Conservation (phyloP, 2,797 vertebrate species). For the Potorous gilbertii region DNA sequence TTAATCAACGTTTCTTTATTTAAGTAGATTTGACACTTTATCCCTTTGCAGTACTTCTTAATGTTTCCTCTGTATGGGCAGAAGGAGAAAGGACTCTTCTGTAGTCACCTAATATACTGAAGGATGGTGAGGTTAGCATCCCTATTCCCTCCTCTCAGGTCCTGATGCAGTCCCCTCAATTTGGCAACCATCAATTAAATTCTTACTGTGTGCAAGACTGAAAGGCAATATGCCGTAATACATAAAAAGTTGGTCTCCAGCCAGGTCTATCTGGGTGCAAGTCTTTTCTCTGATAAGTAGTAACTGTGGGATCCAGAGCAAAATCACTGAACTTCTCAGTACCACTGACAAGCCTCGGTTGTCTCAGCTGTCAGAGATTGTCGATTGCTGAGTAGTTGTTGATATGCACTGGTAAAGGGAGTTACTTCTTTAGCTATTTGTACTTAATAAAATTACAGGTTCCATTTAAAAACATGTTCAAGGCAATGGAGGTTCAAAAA, state of each 20-base stretch:
- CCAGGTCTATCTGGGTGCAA: neutral
- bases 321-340: neutral
- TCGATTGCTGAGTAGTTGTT: neutral
- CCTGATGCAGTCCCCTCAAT: neutral
- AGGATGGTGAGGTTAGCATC: neutral
- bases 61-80: neutral
- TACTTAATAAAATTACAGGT: neutral
- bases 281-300: neutral
- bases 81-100: neutral
- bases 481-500: neutral
- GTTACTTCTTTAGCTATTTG: neutral
- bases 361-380: too few relatives aligned
- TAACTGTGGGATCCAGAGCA: neutral
- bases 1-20: neutral
- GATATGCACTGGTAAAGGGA: neutral
- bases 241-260: neutral
- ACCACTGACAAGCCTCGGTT: too few relatives aligned
- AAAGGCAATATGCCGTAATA: neutral
- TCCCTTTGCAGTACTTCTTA: neutral
- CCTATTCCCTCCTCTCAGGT: neutral
- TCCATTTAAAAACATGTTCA: neutral
- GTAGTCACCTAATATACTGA: neutral
- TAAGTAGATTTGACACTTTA: neutral
- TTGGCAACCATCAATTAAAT: neutral
- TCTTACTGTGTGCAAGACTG: neutral